Conservation (phyloP, 2,113 vertebrate genomes). For the Callospermophilus lateralis region DNA sequence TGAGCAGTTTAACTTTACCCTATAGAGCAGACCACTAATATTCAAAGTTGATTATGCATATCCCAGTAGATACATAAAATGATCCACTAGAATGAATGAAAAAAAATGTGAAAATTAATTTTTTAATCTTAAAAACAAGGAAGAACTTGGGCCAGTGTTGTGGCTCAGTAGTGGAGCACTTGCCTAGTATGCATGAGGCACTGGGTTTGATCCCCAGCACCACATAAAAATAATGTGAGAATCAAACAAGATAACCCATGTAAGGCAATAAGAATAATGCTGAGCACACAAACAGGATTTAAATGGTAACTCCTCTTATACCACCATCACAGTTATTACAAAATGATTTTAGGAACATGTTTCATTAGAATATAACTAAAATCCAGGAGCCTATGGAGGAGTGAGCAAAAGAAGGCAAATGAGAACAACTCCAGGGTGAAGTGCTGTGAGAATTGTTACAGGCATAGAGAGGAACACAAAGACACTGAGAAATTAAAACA, state of each 20-base stretch:
- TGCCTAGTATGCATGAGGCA: no score
- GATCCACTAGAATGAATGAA: not conserved
- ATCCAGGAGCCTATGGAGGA: not conserved
- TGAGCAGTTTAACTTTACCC: not conserved
- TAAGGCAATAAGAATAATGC: conserved; percentile 19
- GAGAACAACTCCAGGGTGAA: conserved; percentile 48
- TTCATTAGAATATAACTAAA: conserved; percentile 31
- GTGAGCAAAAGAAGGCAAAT: not conserved
- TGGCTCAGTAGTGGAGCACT: not conserved
- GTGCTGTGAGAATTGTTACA: not conserved
- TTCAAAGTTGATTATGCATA: conserved; percentile 33
- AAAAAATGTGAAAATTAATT: not conserved
- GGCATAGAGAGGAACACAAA: conserved; percentile 12
- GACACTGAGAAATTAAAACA: conserved; percentile 41
- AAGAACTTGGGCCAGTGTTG: not conserved
- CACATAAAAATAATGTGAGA: not conserved
- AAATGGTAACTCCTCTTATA: not conserved
- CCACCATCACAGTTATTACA: not conserved
- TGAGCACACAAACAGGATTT: conserved; percentile 5
- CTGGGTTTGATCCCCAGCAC: no score
- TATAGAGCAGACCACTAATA: not conserved
- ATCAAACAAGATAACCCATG: not conserved
- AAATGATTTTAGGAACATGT: conserved; percentile 34
- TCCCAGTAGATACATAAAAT: not conserved
- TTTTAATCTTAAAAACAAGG: conserved; percentile 50